Evolutionary conservation across 53 echinoderm and acorn worm genomes (phyloP).

Genomic region (Zoroaster sp.): DNA sequence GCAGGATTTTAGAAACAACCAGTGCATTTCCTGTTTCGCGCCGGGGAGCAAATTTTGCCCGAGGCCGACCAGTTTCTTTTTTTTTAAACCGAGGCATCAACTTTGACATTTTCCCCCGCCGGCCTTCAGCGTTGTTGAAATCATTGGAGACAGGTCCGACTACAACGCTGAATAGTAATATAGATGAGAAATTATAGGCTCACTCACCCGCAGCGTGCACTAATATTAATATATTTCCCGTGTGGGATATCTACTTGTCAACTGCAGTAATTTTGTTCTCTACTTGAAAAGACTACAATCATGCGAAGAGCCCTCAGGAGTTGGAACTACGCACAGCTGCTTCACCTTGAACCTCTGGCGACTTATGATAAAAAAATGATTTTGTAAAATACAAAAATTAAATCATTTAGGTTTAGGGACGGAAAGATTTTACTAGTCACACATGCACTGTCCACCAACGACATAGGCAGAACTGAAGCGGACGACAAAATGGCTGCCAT

Average conservation of each 20-base stretch:
- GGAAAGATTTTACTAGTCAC: no score
- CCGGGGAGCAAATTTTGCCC: slow-evolving; percentile 46
- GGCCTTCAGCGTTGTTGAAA: background rate
- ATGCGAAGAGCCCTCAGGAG: slow-evolving; percentile 23
- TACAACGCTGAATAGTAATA: slow-evolving; percentile 23
- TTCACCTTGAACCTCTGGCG: background rate
- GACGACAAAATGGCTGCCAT: no score
- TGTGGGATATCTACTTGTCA: slow-evolving; percentile 43
- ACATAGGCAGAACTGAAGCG: no score
- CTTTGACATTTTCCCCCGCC: slow-evolving; percentile 46
- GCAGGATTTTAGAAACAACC: slow-evolving; percentile 56
- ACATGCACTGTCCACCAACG: no score
- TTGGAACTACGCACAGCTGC: background rate
- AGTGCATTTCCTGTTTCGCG: slow-evolving; percentile 51
- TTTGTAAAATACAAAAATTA: background rate
- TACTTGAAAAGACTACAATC: slow-evolving; percentile 14
- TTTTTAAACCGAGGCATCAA: slow-evolving; percentile 17
- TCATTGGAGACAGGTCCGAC: slow-evolving; percentile 25
- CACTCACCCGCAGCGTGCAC: slow-evolving; percentile 42
- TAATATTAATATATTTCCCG: slow-evolving; percentile 51
- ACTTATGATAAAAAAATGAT: background rate
- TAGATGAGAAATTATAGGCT: slow-evolving; percentile 43
- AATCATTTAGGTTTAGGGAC: background rate
- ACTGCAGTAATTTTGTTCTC: slow-evolving; percentile 2
- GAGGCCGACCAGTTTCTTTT: slow-evolving; percentile 8